Base-by-base conservation (phyloP, 2,113 vertebrate species). In the Acrocephalus arundinaceus region DNA sequence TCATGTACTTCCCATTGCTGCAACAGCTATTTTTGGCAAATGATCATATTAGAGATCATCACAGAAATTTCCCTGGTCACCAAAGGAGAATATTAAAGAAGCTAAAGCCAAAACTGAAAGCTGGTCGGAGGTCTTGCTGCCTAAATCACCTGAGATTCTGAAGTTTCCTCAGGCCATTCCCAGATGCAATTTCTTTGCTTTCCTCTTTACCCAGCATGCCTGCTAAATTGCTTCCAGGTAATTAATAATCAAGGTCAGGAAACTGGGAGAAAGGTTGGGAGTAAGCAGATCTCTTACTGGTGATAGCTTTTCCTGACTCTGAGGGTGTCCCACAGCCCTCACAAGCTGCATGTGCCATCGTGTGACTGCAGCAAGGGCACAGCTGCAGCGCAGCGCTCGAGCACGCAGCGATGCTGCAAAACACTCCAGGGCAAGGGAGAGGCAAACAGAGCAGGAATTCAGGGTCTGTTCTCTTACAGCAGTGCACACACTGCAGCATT, bases 341-440 rank as follows among this genome's bases (percentile, higher is more conserved):
- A 7, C 0, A 28, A n/a, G 33, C 24, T 9, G 62, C 52, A 23
- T 3, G 18, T 71, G 35, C 61, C 48, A 55, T 2, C 48, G 49
- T 63, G 73, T 61, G 78, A 82, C 88, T 59, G 66, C 85, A 95
- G 87, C 71, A 76, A 93, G 91, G 94, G 67, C 94, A 77, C 54
- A 89, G 72, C 89, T 79, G 93, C 86, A 62, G 67, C 4, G 14
- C 83, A 54, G 75, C 0, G 0, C 39, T 63, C 0, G 2, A 92
- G 83, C 79, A 85, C 3, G 1, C 59, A 88, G 79, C 20, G 0
- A 55, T 68, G 86, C 85, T 79, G 82, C 91, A 82, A 23, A 92
- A 79, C 86, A 68, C 57, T 79, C 27, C 57, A 93, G 71, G 75
- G 57, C 45, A 59, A 76, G 67, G 2, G 30, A 92, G 76, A 65